These are phyloP conservation scores for Axea sp. DNA, from an alignment of 2,888 invertebrate genomes.

Conservation along the genomic window DNA sequence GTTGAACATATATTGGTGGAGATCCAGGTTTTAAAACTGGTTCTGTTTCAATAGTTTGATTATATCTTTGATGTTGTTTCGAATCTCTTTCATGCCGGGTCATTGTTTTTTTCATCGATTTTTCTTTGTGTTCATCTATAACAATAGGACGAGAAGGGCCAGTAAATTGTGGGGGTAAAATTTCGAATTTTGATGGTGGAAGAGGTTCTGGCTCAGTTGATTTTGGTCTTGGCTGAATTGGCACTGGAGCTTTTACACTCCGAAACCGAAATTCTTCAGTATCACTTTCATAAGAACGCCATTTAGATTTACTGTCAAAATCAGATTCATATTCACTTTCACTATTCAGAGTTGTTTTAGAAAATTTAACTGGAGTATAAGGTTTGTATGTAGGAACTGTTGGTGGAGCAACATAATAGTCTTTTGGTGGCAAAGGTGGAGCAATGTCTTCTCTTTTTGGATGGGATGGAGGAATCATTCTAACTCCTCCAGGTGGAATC, in stretches of 20 bases:
- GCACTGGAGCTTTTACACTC: constrained; percentile 81
- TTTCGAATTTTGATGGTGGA: constrained; percentile 82
- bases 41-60: constrained; percentile 62
- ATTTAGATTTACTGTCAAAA: constrained; percentile 79
- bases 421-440: constrained; percentile 78
- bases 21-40: constrained; percentile 74
- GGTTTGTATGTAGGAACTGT: constrained; percentile 80
- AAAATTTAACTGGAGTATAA: constrained; percentile 81
- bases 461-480: constrained; percentile 82
- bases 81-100: constrained; percentile 71
- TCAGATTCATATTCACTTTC: constrained; percentile 86
- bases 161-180: constrained; percentile 75
- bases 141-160: constrained; percentile 70
- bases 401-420: constrained; percentile 74
- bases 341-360: constrained; percentile 80
- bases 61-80: constrained; percentile 72
- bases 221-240: constrained; percentile 79
- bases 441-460: constrained; percentile 75
- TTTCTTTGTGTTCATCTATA: constrained; percentile 67
- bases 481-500: constrained; percentile 81
- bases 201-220: constrained; percentile 82
- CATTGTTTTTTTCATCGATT: constrained; percentile 66
- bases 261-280: constrained; percentile 83
- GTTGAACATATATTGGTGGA: constrained; percentile 76
- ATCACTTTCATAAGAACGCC: constrained; percentile 84